Conservation (phyloP, 2,797 vertebrate species). For the Borostomias antarcticus region DNA sequence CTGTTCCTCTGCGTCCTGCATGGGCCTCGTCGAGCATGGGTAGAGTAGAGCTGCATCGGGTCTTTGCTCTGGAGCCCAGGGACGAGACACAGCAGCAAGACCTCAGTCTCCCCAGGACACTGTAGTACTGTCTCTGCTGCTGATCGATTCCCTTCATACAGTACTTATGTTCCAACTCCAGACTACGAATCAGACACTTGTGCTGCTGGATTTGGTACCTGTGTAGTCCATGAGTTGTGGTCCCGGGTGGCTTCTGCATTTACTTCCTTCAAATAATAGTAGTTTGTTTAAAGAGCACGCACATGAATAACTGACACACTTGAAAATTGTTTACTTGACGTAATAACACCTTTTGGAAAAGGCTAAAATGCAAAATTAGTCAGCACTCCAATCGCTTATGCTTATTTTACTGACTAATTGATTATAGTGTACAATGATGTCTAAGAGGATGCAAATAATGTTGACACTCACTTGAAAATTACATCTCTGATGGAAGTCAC, state of each 20-base stretch:
- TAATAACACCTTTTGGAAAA: no score
- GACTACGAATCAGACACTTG: slow-evolving; percentile 19
- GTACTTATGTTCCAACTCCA: slow-evolving; percentile 34
- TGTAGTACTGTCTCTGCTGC: slow-evolving; percentile 25
- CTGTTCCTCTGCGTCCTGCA: no score
- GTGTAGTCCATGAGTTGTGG: slow-evolving; percentile 18
- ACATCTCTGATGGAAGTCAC: not conserved
- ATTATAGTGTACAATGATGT: not conserved
- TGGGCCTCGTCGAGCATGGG: not conserved
- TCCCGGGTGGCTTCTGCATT: slow-evolving; percentile 21
- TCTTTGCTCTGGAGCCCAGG: not conserved
- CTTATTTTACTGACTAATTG: no score
- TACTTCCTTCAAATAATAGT: no score
- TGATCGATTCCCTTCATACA: slow-evolving; percentile 17
- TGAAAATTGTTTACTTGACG: no score
- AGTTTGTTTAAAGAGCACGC: not conserved
- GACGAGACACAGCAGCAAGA: slow-evolving; percentile 8
- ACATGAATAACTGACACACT: not conserved
- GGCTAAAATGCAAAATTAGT: no score
- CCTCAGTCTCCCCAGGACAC: slow-evolving; percentile 18
- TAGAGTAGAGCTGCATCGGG: slow-evolving; percentile 1
- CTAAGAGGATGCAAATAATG: not conserved
- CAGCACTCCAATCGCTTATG: no score
- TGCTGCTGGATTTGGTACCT: slow-evolving; percentile 35
- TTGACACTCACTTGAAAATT: slow-evolving; percentile 1